These are phyloP conservation scores for Cyphomyrus plagiostoma DNA, from an alignment of 2,113 vertebrate species.

Conservation along the genomic window DNA sequence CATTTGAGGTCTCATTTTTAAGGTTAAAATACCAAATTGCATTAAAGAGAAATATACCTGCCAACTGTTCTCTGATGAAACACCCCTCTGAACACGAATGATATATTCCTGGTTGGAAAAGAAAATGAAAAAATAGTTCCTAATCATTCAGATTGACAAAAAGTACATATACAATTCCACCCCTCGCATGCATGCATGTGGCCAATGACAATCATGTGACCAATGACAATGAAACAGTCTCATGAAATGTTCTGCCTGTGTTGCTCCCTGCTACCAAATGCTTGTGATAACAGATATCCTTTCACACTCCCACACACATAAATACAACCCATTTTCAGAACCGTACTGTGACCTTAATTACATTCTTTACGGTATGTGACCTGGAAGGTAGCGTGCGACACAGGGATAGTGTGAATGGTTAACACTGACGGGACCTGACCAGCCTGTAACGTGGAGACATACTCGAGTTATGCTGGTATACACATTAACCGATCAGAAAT, in stretches of 20 bases:
- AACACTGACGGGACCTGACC: neutral
- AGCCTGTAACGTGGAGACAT: neutral
- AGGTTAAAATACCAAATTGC: neutral
- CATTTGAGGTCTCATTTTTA: neutral
- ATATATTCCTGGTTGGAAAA: constrained; percentile 80
- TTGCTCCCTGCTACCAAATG: neutral
- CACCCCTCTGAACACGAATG: constrained; percentile 89
- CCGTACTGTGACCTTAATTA: neutral
- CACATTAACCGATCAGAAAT: neutral
- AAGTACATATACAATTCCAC: constrained; percentile 8
- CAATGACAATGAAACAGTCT: neutral
- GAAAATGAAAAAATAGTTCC: constrained; percentile 4
- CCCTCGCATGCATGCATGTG: neutral
- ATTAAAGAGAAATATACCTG: constrained; percentile 68
- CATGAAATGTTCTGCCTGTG: neutral
- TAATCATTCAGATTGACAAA: neutral
- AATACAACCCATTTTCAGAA: neutral
- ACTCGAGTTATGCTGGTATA: neutral
- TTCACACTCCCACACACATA: neutral
- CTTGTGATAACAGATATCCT: neutral
- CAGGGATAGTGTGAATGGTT: neutral
- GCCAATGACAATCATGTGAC: neutral
- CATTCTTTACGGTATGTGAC: neutral
- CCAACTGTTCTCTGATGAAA: constrained; percentile 89
- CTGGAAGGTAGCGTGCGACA: neutral